A percentile compares a stretch with the other conserved stretches of the same genome.
Conservation (phyloP, 2,113 vertebrate genomes). For the Equus quagga region DNA sequence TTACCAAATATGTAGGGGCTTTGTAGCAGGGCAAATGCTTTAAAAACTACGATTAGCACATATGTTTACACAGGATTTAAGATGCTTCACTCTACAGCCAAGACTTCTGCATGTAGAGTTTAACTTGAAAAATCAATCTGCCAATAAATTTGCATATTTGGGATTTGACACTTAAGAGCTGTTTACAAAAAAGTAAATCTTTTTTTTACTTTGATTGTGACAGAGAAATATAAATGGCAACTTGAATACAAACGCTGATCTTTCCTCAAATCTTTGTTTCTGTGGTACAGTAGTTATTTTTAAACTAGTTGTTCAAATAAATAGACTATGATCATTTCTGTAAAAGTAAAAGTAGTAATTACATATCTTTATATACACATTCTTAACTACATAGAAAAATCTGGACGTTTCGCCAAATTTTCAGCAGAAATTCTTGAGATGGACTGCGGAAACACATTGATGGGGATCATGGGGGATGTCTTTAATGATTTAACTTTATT, state of each 20-base stretch:
- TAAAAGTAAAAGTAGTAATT: constrained; percentile 12
- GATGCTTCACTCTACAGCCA: neutral
- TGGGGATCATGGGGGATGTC: neutral
- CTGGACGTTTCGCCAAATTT: neutral
- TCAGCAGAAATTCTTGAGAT: neutral
- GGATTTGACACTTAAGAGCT: neutral
- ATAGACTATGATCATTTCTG: neutral
- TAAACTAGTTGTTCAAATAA: constrained; percentile 11
- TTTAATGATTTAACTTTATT: constrained; percentile 5
- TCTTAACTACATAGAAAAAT: neutral
- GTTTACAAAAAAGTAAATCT: neutral
- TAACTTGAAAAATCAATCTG: neutral
- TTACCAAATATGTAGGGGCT: neutral
- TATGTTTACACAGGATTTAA: neutral
- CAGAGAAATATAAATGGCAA: neutral
- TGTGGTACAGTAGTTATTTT: neutral
- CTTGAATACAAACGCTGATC: neutral
- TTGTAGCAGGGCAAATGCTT: neutral
- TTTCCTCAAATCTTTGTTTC: neutral
- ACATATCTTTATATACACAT: neutral
- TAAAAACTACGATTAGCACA: neutral
- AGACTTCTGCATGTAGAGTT: neutral
- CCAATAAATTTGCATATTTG: neutral
- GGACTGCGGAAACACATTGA: neutral
- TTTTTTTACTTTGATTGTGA: neutral